These are phyloP conservation scores for Hippolais icterina DNA, from an alignment of 2,113 vertebrate genomes.

Conservation along the genomic window DNA sequence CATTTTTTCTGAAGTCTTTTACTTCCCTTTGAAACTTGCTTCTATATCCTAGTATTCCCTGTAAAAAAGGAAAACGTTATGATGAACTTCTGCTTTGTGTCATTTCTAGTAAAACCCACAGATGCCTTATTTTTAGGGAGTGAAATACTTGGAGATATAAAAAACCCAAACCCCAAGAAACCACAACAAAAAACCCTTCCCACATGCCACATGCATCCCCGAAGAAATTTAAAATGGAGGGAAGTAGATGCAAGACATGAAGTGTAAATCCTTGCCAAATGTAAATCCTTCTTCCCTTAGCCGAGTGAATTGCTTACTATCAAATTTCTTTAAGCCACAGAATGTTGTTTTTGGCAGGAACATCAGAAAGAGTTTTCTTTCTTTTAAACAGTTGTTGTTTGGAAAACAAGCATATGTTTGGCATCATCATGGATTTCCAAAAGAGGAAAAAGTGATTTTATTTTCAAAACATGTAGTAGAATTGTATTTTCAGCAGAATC, in stretches of 20 bases:
- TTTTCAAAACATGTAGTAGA: slow-evolving; percentile 52
- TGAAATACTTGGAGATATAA: neutral
- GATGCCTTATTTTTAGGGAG: neutral
- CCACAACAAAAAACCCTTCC: neutral
- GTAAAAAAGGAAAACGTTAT: neutral
- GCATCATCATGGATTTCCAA: slow-evolving; percentile 46
- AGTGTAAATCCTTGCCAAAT: neutral
- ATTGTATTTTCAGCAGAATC: slow-evolving; percentile 43
- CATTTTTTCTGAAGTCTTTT: neutral
- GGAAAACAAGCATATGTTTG: slow-evolving; percentile 75
- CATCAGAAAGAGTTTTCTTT: slow-evolving; percentile 60
- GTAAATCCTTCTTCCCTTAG: neutral
- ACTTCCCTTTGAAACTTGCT: neutral
- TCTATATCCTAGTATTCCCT: neutral
- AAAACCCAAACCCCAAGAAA: neutral
- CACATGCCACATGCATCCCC: neutral
- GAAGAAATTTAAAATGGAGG: neutral
- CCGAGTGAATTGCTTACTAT: slow-evolving; percentile 18
- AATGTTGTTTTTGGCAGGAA: slow-evolving; percentile 71
- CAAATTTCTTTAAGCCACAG: slow-evolving; percentile 51
- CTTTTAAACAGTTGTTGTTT: slow-evolving; percentile 75
- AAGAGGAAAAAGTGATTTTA: slow-evolving; percentile 50
- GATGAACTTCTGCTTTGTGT: neutral
- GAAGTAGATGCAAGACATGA: neutral
- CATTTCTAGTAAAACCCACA: neutral